Conservation (phyloP, 2,888 invertebrate genomes). For the Xylota segnis region DNA sequence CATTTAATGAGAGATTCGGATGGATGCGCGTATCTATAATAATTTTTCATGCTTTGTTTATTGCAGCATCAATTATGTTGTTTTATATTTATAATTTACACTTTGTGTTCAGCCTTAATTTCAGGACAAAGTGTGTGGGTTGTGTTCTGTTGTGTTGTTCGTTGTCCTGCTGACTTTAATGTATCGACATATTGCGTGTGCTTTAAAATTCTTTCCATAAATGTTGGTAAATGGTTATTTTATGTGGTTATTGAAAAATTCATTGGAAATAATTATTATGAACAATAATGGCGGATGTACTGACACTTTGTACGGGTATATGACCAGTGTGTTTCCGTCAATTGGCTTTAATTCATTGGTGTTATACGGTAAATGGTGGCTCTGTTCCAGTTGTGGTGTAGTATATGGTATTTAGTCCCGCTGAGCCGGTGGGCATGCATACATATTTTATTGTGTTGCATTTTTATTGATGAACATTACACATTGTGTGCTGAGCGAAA, state of each 20-base stretch:
- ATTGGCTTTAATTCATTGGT: constrained; percentile 29
- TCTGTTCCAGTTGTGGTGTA: neutral
- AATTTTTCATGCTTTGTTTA: constrained; percentile 62
- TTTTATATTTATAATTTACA: constrained; percentile 55
- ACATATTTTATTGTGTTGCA: too few relatives aligned
- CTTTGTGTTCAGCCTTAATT: constrained; percentile 22
- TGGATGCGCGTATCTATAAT: constrained; percentile 40
- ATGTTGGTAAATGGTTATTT: neutral
- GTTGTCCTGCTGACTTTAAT: neutral
- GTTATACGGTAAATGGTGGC: constrained; percentile 25
- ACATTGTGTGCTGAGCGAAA: too few relatives aligned
- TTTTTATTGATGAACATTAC: too few relatives aligned
- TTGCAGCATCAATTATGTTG: constrained; percentile 58
- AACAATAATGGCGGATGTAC: constrained; percentile 14
- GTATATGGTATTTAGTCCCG: neutral
- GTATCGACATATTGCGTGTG: constrained; percentile 24
- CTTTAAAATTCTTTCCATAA: constrained; percentile 27
- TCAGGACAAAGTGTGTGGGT: neutral
- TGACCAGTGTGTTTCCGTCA: neutral
- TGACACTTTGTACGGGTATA: neutral
- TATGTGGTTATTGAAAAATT: constrained; percentile 62
- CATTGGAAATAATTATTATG: constrained; percentile 52
- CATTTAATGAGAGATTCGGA: constrained; percentile 31
- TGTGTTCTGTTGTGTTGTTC: neutral
- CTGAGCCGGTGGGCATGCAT: too few relatives aligned